Conservation (phyloP, 2,113 vertebrate genomes). For the Meles meles region DNA sequence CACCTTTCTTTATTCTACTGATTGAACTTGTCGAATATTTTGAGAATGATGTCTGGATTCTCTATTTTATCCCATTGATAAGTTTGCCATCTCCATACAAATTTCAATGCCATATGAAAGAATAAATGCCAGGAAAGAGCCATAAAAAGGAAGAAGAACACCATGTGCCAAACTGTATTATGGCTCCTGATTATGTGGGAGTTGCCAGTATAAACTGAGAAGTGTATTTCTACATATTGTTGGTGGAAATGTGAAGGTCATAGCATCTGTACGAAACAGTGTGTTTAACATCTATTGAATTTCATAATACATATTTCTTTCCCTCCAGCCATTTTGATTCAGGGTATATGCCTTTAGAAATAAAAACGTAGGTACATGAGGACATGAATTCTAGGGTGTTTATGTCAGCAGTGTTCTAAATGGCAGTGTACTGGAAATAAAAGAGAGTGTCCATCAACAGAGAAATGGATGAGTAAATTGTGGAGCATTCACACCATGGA, state of each 20-base stretch:
- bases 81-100: not conserved
- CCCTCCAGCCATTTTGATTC: not conserved
- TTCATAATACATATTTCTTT: not conserved
- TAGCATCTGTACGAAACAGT: not conserved
- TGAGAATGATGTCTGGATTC: not conserved
- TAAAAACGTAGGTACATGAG: not conserved
- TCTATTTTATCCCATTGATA: not conserved
- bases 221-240: not conserved
- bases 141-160: not conserved
- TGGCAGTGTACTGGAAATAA: not conserved
- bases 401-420: not conserved
- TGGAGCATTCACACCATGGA: not conserved
- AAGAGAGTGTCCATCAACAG: not conserved
- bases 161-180: not conserved
- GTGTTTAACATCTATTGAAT: not conserved
- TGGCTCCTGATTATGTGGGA: not conserved
- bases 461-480: not conserved
- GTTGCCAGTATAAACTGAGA: not conserved
- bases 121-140: not conserved
- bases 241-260: not conserved
- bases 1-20: not conserved
- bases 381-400: not conserved
- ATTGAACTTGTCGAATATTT: not conserved
- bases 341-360: not conserved
- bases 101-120: not conserved